These are phyloP conservation scores for Clarias batrachus DNA, from an alignment of 2,113 vertebrate species.

Conservation along the genomic window DNA sequence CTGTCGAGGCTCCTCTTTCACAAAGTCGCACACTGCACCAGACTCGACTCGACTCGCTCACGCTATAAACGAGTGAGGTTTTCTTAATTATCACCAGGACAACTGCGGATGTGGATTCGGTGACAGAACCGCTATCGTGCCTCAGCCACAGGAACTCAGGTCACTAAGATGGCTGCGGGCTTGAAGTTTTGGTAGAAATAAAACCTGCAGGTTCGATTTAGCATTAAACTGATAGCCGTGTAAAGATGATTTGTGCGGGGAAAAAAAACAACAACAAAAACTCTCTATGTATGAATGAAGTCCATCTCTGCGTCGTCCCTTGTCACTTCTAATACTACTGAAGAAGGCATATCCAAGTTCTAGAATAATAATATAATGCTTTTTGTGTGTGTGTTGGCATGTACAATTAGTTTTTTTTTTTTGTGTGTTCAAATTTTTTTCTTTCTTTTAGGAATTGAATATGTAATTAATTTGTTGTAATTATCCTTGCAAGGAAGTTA, in stretches of 20 bases:
- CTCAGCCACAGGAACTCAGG: constrained; percentile 39
- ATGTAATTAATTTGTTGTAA: constrained; percentile 63
- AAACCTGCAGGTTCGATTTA: neutral
- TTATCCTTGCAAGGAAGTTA: constrained; percentile 57
- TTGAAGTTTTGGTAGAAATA: neutral
- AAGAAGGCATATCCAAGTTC: constrained; percentile 70
- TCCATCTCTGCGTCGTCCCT: constrained; percentile 39
- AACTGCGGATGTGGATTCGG: constrained; percentile 66
- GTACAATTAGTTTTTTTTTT: constrained; percentile 49
- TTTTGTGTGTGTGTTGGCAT: constrained; percentile 62
- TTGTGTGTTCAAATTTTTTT: constrained; percentile 51
- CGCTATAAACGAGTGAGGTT: constrained; percentile 54
- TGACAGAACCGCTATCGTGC: constrained; percentile 64
- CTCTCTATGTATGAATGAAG: neutral
- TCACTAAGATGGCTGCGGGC: constrained; percentile 23
- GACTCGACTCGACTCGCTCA: constrained; percentile 47
- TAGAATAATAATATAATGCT: constrained; percentile 64
- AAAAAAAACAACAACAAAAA: too few relatives aligned
- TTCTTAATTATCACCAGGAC: constrained; percentile 72
- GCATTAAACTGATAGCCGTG: neutral
- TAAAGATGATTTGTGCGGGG: neutral
- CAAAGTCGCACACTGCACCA: constrained; percentile 61
- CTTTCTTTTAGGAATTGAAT: constrained; percentile 60
- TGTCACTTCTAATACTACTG: constrained; percentile 77
- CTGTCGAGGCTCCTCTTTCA: constrained; percentile 78